phyloP scores from a whole-genome alignment of 2,113 vertebrate genomes.

The Merops nubicus region DNA sequence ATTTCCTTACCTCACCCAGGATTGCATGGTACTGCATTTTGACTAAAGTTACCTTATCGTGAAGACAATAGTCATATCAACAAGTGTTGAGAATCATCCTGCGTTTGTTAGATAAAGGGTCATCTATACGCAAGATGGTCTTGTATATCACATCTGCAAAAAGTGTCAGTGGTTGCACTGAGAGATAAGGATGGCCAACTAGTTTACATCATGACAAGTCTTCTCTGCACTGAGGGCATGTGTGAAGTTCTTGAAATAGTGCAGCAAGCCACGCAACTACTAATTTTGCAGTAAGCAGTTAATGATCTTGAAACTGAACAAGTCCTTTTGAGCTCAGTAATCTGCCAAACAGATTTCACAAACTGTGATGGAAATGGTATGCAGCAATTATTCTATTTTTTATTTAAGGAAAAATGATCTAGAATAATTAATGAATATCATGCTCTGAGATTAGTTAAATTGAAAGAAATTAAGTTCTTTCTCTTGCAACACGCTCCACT shows the following conservation, averaged over 20 bases:
- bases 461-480: background rate
- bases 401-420: background rate
- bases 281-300: background rate
- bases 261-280: background rate
- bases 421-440: background rate
- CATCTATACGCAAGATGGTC: background rate
- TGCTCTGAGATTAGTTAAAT: background rate
- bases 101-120: background rate
- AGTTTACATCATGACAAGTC: background rate
- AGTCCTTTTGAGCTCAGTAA: background rate
- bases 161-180: background rate
- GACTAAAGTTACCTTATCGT: background rate
- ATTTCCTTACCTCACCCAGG: background rate
- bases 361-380: background rate
- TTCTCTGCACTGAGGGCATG: background rate
- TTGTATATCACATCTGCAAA: background rate
- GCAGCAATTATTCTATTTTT: background rate
- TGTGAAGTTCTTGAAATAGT: background rate
- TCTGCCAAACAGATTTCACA: constrained; percentile 4
- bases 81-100: background rate
- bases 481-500: background rate
- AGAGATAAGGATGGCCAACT: background rate
- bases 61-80: background rate
- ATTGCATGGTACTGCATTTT: background rate
- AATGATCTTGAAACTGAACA: background rate